phyloP scores from a whole-genome alignment of 2,113 vertebrate species.

The Pomatostomus ruficeps region DNA sequence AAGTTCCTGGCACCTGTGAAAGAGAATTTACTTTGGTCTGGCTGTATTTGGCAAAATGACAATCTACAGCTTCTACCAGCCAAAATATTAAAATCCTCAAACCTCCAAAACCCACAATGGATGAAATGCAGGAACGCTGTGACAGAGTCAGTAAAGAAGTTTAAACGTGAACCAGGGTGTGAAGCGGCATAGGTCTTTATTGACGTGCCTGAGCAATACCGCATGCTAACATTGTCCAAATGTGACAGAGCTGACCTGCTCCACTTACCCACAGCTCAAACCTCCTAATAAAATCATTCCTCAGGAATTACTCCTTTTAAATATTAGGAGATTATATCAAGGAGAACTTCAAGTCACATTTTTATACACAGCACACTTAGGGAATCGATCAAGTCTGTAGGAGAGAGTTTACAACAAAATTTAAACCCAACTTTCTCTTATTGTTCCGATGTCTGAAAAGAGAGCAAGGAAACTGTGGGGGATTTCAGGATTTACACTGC shows the following conservation, averaged over 20 bases:
- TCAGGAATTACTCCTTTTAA: neutral
- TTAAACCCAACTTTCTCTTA: neutral
- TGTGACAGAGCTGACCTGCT: neutral
- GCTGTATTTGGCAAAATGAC: neutral
- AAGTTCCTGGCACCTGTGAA: neutral
- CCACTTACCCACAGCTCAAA: neutral
- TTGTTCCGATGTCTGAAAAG: neutral
- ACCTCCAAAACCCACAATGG: neutral
- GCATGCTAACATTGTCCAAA: rapidly evolving
- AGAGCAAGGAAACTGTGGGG: neutral
- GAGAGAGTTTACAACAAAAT: neutral
- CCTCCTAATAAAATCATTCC: neutral
- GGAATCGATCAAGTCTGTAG: rapidly evolving
- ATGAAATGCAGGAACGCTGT: neutral
- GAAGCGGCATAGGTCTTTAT: neutral
- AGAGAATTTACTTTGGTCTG: neutral
- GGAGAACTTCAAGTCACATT: neutral
- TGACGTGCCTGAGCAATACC: neutral
- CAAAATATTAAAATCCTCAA: neutral
- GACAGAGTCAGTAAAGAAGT: neutral
- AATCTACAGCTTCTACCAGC: neutral
- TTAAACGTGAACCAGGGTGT: neutral
- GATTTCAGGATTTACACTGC: neutral
- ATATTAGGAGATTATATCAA: neutral
- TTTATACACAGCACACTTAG: neutral